phyloP scores from a whole-genome alignment of 2,888 invertebrate genomes.

The Rhagophthalmus giganteus region DNA sequence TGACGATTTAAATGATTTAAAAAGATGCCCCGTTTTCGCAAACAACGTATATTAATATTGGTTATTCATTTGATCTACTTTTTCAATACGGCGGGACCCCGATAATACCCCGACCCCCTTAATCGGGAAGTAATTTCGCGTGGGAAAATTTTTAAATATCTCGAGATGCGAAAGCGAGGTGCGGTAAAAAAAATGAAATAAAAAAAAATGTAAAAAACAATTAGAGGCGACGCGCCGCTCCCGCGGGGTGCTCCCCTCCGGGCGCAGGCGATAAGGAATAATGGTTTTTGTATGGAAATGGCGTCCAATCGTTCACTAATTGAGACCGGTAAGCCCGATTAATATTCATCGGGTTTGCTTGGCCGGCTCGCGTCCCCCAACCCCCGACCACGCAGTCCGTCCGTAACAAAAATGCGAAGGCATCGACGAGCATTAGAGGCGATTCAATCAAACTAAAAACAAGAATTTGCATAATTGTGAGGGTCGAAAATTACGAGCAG shows the following conservation, averaged over 20 bases:
- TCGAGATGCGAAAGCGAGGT: too few relatives aligned
- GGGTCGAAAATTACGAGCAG: not conserved
- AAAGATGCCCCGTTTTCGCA: too few relatives aligned
- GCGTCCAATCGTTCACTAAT: conserved; percentile 48
- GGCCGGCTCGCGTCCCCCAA: conserved; percentile 5
- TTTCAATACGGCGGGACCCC: too few relatives aligned
- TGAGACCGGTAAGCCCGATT: conserved; percentile 50
- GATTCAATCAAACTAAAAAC: not conserved
- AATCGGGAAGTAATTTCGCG: too few relatives aligned
- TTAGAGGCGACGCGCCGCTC: conserved; percentile 21
- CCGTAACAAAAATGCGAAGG: not conserved
- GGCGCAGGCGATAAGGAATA: conserved; percentile 46
- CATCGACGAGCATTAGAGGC: not conserved
- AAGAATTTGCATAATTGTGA: not conserved
- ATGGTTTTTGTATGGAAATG: conserved; percentile 52
- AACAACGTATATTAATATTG: too few relatives aligned
- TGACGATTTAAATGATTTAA: too few relatives aligned
- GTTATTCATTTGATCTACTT: too few relatives aligned
- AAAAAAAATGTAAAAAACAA: conserved; percentile 26
- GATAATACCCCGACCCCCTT: too few relatives aligned
- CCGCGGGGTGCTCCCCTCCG: conserved; percentile 11
- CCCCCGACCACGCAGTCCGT: conserved; percentile 1
- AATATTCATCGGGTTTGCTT: conserved; percentile 47
- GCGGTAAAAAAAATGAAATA: too few relatives aligned
- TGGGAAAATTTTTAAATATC: too few relatives aligned